Conservation (phyloP, 2,888 invertebrate genomes). For the Rambutsinella grinnellia region DNA sequence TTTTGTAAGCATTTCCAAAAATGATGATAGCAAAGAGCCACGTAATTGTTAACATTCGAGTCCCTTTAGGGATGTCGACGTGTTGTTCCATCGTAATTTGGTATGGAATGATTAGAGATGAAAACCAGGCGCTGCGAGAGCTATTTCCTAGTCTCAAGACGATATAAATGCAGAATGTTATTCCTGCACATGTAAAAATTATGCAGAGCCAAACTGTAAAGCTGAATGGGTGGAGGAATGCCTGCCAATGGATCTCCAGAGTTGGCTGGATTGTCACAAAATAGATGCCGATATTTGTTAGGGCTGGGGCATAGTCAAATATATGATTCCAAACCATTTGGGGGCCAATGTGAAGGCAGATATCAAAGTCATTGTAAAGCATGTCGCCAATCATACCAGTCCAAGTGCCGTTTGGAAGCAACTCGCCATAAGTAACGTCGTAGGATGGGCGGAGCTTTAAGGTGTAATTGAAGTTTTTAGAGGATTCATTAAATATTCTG, state of each 20-base stretch:
- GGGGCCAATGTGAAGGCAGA: not conserved
- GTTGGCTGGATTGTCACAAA: slow-evolving; percentile 20
- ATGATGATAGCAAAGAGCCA: slow-evolving; percentile 29
- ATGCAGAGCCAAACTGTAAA: slow-evolving; percentile 10
- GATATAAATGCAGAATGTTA: slow-evolving; percentile 2
- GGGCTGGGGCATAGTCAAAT: slow-evolving; percentile 7
- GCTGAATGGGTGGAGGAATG: slow-evolving; percentile 24
- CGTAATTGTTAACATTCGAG: not conserved
- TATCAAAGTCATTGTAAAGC: slow-evolving; percentile 11
- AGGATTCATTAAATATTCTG: slow-evolving; percentile 27
- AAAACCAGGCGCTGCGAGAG: not conserved
- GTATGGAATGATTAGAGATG: slow-evolving; percentile 6
- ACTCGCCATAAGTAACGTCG: slow-evolving; percentile 11
- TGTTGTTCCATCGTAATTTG: slow-evolving; percentile 30
- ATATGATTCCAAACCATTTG: slow-evolving; percentile 12
- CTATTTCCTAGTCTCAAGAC: not conserved
- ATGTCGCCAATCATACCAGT: slow-evolving; percentile 25
- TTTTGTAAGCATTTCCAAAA: slow-evolving; percentile 25
- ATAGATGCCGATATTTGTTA: not conserved
- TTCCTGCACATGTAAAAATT: not conserved
- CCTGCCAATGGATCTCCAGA: slow-evolving; percentile 24
- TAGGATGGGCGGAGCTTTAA: not conserved
- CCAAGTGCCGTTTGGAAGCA: slow-evolving; percentile 26
- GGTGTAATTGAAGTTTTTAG: slow-evolving; percentile 21
- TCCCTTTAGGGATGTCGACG: slow-evolving; percentile 3